Evolutionary conservation across 2,888 invertebrate genomes (phyloP).

Genomic region (Agonopterix arenella): DNA sequence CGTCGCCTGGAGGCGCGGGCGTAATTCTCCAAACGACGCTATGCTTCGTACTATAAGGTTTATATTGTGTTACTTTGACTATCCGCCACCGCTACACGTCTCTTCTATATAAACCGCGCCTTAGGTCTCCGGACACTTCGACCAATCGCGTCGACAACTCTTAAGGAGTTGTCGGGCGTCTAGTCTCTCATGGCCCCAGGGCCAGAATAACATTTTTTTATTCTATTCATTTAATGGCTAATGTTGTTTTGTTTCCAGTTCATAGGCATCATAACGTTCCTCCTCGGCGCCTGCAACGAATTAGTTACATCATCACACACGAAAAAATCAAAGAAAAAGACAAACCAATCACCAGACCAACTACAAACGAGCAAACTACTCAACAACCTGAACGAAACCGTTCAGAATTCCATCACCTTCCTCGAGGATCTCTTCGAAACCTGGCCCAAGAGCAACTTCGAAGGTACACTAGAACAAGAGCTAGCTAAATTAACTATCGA

Average conservation of each 20-base stretch:
- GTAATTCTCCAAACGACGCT: too few relatives aligned
- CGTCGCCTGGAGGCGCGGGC: too few relatives aligned
- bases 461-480: slow-evolving; percentile 45
- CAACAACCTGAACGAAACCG: slow-evolving; percentile 43
- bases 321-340: slow-evolving; percentile 78
- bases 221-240: too few relatives aligned
- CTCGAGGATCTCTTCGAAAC: slow-evolving; percentile 59
- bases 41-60: too few relatives aligned
- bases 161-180: too few relatives aligned
- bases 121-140: too few relatives aligned
- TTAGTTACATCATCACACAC: slow-evolving; percentile 62
- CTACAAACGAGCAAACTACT: slow-evolving; percentile 45
- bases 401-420: slow-evolving; percentile 44
- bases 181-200: too few relatives aligned
- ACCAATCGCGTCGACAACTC: too few relatives aligned
- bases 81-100: too few relatives aligned
- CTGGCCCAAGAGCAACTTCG: slow-evolving; percentile 49
- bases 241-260: slow-evolving; percentile 52
- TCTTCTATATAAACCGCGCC: too few relatives aligned
- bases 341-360: slow-evolving; percentile 62
- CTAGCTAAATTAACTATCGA: slow-evolving; percentile 49
- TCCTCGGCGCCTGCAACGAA: slow-evolving; percentile 76
- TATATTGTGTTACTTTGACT: too few relatives aligned
- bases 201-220: too few relatives aligned
- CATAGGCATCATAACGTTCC: slow-evolving; percentile 72